Evolutionary conservation across 2,888 invertebrate species (phyloP).

Genomic region (Troilus luridus): DNA sequence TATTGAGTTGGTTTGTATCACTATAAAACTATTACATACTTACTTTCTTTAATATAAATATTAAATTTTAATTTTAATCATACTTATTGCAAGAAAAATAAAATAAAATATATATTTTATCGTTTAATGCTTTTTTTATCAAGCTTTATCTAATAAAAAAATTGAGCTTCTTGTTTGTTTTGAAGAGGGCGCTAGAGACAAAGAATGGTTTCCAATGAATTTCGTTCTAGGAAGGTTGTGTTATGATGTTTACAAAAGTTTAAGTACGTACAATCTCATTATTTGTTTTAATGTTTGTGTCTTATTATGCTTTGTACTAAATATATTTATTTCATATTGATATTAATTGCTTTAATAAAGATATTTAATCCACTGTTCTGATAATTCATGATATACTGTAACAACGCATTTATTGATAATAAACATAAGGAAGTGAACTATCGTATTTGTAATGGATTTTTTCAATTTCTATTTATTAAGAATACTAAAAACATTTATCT

Average conservation of each 20-base stretch:
- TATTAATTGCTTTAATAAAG: neutral
- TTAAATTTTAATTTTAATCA: neutral
- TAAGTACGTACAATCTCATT: constrained; percentile 5
- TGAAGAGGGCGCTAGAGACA: constrained; percentile 54
- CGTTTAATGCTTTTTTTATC: neutral
- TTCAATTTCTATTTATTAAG: neutral
- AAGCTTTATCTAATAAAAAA: neutral
- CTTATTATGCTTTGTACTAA: neutral
- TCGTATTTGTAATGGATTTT: neutral
- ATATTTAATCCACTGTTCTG: neutral
- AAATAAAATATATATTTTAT: neutral
- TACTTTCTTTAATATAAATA: neutral
- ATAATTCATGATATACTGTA: neutral
- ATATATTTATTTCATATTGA: neutral
- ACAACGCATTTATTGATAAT: constrained; percentile 25
- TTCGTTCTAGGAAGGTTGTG: constrained; percentile 56
- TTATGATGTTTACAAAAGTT: constrained; percentile 50
- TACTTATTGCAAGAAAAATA: neutral
- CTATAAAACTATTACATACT: neutral
- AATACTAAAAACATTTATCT: neutral
- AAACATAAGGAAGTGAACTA: neutral
- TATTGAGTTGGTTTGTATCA: neutral
- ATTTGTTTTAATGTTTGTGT: neutral
- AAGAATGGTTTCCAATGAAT: constrained; percentile 52
- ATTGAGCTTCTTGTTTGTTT: constrained; percentile 49